Conservation (phyloP, 2,113 vertebrate genomes). For the Phyllopteryx taeniolatus region DNA sequence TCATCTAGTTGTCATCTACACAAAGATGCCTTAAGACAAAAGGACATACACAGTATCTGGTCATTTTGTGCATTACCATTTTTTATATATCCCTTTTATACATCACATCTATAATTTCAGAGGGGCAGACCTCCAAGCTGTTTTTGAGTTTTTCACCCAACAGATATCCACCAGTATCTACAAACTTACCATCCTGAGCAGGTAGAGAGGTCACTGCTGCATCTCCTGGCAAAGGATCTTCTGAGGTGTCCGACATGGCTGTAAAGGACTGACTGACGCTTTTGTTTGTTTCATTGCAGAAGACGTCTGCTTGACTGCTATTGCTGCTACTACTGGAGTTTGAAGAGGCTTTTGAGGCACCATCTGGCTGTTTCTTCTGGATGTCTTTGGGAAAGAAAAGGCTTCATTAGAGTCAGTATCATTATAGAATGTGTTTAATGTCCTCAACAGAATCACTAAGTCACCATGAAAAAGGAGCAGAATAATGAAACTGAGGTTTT, state of each 20-base stretch:
- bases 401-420: not conserved
- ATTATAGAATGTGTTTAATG: not conserved
- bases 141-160: not conserved
- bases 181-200: conserved; percentile 84
- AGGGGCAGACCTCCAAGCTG: not conserved
- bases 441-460: not conserved
- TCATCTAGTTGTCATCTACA: conserved; percentile 14
- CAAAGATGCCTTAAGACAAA: conserved; percentile 9
- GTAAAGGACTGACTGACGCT: conserved; percentile 87
- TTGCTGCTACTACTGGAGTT: conserved; percentile 82
- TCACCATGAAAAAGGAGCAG: not conserved
- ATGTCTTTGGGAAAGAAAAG: conserved; percentile 75
- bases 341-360: conserved; percentile 86
- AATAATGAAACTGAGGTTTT: not conserved
- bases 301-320: conserved; percentile 87
- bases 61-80: not conserved
- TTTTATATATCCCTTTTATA: not conserved
- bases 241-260: conserved; percentile 80
- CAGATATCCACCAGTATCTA: not conserved
- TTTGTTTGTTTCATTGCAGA: conserved; percentile 87
- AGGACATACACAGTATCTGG: conserved; percentile 1
- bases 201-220: conserved; percentile 83
- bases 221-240: conserved; percentile 82
- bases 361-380: conserved; percentile 92
- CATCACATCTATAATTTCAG: not conserved